Evolutionary conservation across 2,113 vertebrate species (phyloP).

Genomic region (Paralichthys olivaceus): DNA sequence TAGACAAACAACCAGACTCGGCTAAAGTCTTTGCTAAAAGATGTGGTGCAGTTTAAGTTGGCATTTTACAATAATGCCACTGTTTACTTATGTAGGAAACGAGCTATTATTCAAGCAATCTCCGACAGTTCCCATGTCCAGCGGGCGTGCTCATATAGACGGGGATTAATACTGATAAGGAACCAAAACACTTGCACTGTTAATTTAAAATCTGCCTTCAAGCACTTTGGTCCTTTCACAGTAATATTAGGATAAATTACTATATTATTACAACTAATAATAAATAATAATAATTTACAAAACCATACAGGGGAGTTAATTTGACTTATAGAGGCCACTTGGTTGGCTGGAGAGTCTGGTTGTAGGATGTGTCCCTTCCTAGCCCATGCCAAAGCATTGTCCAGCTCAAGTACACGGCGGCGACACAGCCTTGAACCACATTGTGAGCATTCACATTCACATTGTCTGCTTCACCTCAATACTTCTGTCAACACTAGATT

Average conservation of each 20-base stretch:
- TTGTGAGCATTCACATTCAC: slow-evolving; percentile 60
- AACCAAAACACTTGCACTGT: too few relatives aligned
- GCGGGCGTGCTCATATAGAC: too few relatives aligned
- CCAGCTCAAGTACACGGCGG: slow-evolving; percentile 67
- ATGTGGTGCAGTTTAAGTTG: too few relatives aligned
- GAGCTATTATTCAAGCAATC: too few relatives aligned
- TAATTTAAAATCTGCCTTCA: not conserved
- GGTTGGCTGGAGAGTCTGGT: slow-evolving; percentile 26
- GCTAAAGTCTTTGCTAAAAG: too few relatives aligned
- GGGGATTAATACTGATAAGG: too few relatives aligned
- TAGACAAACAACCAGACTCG: too few relatives aligned
- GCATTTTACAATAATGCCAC: too few relatives aligned
- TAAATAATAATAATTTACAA: not conserved
- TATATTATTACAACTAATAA: too few relatives aligned
- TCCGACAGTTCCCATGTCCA: too few relatives aligned
- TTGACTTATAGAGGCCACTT: slow-evolving; percentile 25
- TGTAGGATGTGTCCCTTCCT: slow-evolving; percentile 71
- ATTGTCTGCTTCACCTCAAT: slow-evolving; percentile 70
- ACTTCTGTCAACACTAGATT: slow-evolving; percentile 64
- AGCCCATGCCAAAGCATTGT: slow-evolving; percentile 76
- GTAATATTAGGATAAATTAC: too few relatives aligned
- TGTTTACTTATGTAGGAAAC: too few relatives aligned
- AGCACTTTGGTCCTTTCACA: not conserved
- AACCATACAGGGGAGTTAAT: slow-evolving; percentile 33
- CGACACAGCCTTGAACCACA: slow-evolving; percentile 83